These are phyloP conservation scores for Gymnogyps californianus DNA, from an alignment of 2,113 vertebrate species.

Conservation along the genomic window DNA sequence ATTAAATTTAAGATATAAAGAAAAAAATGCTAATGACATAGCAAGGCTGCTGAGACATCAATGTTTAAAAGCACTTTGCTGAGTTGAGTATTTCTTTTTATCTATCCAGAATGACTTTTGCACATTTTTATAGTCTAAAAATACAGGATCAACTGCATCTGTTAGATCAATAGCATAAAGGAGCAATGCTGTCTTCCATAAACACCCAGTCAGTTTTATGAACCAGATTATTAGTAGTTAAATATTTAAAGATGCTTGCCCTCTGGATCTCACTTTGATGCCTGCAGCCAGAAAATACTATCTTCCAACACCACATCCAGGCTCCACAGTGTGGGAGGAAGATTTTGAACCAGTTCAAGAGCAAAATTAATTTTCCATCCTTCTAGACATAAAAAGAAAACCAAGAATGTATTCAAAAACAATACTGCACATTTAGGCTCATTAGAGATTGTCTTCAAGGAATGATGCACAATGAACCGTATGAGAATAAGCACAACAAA, in stretches of 20 bases:
- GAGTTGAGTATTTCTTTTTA: conserved; percentile 1
- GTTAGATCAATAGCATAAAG: conserved; percentile 5
- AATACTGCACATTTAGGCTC: not conserved
- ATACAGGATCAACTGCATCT: conserved; percentile 12
- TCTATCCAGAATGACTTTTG: not conserved
- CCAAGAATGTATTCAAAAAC: not conserved
- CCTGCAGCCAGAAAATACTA: not conserved
- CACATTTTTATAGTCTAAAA: conserved; percentile 19
- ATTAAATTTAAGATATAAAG: conserved; percentile 21
- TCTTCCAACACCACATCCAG: conserved; percentile 13
- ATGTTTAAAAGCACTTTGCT: conserved; percentile 2
- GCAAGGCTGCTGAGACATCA: conserved; percentile 13
- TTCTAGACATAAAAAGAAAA: conserved; percentile 3
- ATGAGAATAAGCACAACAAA: not conserved
- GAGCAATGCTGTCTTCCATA: not conserved
- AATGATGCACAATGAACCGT: not conserved
- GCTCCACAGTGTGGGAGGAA: conserved; percentile 11
- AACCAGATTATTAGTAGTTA: conserved; percentile 32
- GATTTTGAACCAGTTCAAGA: conserved; percentile 25
- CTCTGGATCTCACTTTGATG: conserved; percentile 33
- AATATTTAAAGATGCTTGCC: conserved; percentile 50
- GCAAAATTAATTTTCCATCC: conserved; percentile 5
- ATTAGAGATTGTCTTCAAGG: not conserved
- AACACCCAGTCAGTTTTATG: not conserved
- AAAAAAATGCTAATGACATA: not conserved